These are phyloP conservation scores for Nemapogon koenigi DNA, from an alignment of 2,888 invertebrate species.

Conservation along the genomic window DNA sequence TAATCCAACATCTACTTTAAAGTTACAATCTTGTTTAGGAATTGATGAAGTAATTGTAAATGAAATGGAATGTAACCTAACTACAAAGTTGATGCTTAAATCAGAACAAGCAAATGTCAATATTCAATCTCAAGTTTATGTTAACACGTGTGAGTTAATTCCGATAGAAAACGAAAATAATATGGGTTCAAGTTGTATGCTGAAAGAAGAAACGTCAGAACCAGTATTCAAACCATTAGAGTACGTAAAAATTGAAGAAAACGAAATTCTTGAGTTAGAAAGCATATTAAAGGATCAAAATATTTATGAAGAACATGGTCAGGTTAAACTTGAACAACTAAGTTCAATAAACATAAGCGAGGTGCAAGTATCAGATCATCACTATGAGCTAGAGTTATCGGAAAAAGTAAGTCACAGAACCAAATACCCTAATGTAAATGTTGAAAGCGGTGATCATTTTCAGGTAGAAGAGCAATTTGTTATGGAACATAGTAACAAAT, in stretches of 20 bases:
- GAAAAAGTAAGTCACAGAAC: constrained; percentile 19
- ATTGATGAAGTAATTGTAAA: constrained; percentile 30
- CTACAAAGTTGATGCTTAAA: constrained; percentile 22
- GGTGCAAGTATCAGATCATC: constrained; percentile 46
- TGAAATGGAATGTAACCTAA: constrained; percentile 29
- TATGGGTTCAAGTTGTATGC: constrained; percentile 20
- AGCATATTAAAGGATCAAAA: constrained; percentile 19
- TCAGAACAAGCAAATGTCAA: constrained; percentile 37
- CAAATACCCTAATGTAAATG: constrained; percentile 21
- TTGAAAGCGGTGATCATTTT: constrained; percentile 28
- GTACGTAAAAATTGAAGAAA: constrained; percentile 31
- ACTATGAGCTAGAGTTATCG: constrained; percentile 23
- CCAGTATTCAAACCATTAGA: constrained; percentile 25
- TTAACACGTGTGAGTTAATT: constrained; percentile 29
- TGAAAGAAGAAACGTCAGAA: constrained; percentile 23
- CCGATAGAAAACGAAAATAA: constrained; percentile 31
- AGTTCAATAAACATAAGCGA: constrained; percentile 44
- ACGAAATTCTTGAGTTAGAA: constrained; percentile 29
- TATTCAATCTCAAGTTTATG: constrained; percentile 43
- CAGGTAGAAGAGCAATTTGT: constrained; percentile 24
- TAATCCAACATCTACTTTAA: constrained; percentile 13
- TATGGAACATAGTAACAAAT: constrained; percentile 27
- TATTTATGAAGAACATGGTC: constrained; percentile 22
- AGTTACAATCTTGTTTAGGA: constrained; percentile 24
- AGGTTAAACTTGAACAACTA: constrained; percentile 24